phyloP scores from a whole-genome alignment of 2,797 vertebrate species.

The Neopelma chrysocephalum region DNA sequence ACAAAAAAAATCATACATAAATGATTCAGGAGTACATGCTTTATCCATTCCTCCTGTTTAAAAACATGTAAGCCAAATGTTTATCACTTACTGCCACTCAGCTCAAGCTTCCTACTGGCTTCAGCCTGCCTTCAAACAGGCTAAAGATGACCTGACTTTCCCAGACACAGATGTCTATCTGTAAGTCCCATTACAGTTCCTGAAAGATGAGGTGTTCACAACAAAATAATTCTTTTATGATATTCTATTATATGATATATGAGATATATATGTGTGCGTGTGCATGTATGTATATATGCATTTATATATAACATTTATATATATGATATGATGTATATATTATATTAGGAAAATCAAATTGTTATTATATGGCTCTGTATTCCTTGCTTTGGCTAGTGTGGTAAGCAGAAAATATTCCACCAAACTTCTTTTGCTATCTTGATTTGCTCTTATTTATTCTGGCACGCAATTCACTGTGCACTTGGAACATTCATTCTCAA shows the following conservation, averaged over 20 bases:
- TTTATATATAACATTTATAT: not conserved
- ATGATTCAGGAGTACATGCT: slow-evolving; percentile 35
- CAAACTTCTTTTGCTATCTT: not conserved
- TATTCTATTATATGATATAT: not conserved
- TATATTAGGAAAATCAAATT: not conserved
- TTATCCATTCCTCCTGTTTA: slow-evolving; percentile 30
- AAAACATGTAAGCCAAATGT: slow-evolving; percentile 15
- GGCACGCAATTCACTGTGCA: not conserved
- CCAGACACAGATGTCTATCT: not conserved
- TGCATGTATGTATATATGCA: not conserved
- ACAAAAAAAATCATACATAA: not conserved
- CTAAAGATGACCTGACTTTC: not conserved
- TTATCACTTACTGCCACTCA: not conserved
- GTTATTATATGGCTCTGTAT: not conserved
- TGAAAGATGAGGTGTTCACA: not conserved
- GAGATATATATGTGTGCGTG: no score
- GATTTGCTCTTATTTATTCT: slow-evolving; percentile 6
- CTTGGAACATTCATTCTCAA: not conserved
- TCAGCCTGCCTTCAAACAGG: not conserved
- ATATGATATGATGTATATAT: not conserved
- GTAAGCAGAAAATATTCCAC: slow-evolving; percentile 36
- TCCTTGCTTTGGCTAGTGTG: not conserved
- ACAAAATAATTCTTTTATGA: not conserved
- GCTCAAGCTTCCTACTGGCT: not conserved
- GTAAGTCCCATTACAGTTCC: not conserved